phyloP scores from a whole-genome alignment of 2,797 vertebrate species.

The Lagorchestes hirsutus region DNA sequence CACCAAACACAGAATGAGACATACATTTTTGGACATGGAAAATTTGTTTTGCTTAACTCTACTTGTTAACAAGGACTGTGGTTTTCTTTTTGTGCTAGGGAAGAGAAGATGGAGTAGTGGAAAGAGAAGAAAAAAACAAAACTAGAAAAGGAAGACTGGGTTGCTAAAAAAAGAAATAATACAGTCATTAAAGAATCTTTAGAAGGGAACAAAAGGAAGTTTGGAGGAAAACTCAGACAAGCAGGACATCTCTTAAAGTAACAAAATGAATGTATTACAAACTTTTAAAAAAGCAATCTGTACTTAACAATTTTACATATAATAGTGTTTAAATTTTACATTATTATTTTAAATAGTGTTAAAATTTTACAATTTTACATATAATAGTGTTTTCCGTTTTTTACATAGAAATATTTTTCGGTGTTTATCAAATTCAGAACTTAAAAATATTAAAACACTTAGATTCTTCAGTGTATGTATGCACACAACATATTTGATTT shows the following conservation, averaged over 20 bases:
- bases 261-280: not conserved
- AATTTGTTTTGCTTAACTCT: not conserved
- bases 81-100: not conserved
- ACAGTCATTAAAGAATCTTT: not conserved
- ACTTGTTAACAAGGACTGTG: not conserved
- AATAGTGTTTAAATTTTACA: not conserved
- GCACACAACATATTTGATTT: not conserved
- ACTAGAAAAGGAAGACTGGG: not conserved
- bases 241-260: not conserved
- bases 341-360: no score
- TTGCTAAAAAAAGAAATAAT: not conserved
- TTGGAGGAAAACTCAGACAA: not conserved
- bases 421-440: not conserved
- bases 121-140: not conserved
- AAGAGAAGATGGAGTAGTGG: no score
- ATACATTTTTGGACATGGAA: not conserved
- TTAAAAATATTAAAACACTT: not conserved
- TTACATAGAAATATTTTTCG: not conserved
- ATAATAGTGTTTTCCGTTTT: not conserved
- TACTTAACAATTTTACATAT: not conserved
- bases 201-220: not conserved
- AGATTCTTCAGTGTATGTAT: not conserved
- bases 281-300: constrained; percentile 16
- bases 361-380: not conserved
- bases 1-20: not conserved